Base-by-base conservation (phyloP, 2,888 invertebrate genomes). In the Acrocera orbiculus region DNA sequence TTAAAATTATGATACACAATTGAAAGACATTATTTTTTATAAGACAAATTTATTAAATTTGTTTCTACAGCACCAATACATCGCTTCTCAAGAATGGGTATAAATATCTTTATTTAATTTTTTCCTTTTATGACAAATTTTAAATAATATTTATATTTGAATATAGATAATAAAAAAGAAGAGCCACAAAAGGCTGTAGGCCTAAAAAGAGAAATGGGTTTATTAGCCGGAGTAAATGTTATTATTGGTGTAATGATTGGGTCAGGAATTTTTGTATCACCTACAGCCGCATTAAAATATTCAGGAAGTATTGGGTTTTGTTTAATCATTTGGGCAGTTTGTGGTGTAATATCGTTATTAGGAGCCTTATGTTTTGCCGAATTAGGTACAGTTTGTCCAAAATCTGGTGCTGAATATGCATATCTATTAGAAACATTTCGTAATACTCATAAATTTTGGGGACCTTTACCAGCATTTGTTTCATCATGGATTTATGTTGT, bases 231-330 rank as follows among this genome's bases (percentile, higher is more conserved):
- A 5, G 69, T 81, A 19, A 81, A 78, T 50, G 67, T 85, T 43
- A 85, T 87, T 42, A 68, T 85, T 9, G 81, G 85, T 32, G 83
- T 85, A 5, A 86, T 86, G 85, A 86, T 87, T 42, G 87, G 86
- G 27, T 85, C 85, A 7, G 87, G 87, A 33, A 83, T 87, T 40
- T 89, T 89, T 51, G 73, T 87, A 5, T 80, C 85, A 1, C 82
- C 87, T 2, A 70, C 77, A 4, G 74, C 76, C 5, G 85, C 86
- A 1, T 60, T 85, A 20, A 60, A 68, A 30, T 35, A 38, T 44
- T 74, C 82, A 0, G 85, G 85, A 23, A 86, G 85, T 5, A 73
- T 86, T 3, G 86, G 75, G 3, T 63, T 81, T 47, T 79, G 81
- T 46, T 61, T 87, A 5, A 60, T 83, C 16, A 66, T 86, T 32